Evolutionary conservation across 2,113 vertebrate species (phyloP).

Genomic region (Laticauda laticaudata): DNA sequence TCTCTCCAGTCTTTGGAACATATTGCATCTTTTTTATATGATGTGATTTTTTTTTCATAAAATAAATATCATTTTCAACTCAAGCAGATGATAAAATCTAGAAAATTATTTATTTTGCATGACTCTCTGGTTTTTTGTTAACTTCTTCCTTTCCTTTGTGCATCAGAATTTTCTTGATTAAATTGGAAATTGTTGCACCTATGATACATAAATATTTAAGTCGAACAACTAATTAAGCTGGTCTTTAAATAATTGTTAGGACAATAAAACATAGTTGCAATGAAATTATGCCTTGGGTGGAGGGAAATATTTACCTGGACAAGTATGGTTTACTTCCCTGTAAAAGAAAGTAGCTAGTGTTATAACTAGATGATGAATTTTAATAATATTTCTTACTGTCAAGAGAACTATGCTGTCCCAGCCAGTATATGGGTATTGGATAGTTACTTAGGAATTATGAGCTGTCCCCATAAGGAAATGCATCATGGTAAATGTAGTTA

Average conservation of each 20-base stretch:
- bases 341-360: constrained; percentile 71
- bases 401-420: constrained; percentile 16
- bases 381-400: constrained; percentile 69
- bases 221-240: constrained; percentile 37
- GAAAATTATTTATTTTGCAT: background rate
- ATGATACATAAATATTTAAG: constrained; percentile 31
- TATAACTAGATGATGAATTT: constrained; percentile 60
- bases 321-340: constrained; percentile 69
- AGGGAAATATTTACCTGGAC: constrained; percentile 60
- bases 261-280: constrained; percentile 61
- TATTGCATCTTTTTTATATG: background rate
- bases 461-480: too few species aligned
- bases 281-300: constrained; percentile 64
- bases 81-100: background rate
- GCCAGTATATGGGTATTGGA: too few species aligned
- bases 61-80: background rate
- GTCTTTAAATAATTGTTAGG: constrained; percentile 31
- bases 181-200: constrained; percentile 19
- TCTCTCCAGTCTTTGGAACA: background rate
- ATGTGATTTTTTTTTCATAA: background rate
- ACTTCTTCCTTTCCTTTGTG: background rate
- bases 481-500: too few species aligned
- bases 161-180: background rate
- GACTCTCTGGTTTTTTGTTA: background rate
- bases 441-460: too few species aligned